Conservation (phyloP, 2,888 invertebrate genomes). For the Scelioninae gen. 1 region DNA sequence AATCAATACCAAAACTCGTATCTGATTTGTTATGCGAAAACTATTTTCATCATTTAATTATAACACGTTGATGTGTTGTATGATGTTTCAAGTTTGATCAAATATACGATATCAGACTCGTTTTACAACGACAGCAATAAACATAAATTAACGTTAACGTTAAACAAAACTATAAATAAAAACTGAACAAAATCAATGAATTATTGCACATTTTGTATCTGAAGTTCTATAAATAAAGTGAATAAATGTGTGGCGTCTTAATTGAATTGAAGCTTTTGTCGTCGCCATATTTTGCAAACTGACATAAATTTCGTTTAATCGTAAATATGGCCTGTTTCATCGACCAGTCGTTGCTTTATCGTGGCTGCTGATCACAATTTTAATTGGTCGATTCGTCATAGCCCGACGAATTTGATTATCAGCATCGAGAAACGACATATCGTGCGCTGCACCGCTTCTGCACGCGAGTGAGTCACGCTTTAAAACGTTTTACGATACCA, state of each 20-base stretch:
- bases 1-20: conserved; percentile 44
- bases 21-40: conserved; percentile 18
- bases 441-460: conserved; percentile 75
- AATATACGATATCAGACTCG: too few species aligned
- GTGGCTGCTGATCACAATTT: conserved; percentile 81
- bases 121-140: too few species aligned
- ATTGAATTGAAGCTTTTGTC: conserved; percentile 56
- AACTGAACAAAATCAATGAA: too few species aligned
- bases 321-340: conserved; percentile 75
- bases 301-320: conserved; percentile 71
- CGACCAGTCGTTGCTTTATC: conserved; percentile 81
- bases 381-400: conserved; percentile 84
- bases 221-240: conserved; percentile 33
- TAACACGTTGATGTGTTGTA: conserved; percentile 2
- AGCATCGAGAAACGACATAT: conserved; percentile 81
- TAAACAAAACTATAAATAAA: too few species aligned
- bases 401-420: conserved; percentile 83
- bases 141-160: too few species aligned
- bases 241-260: conserved; percentile 45
- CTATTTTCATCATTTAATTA: conserved; percentile 43
- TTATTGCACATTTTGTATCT: too few species aligned
- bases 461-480: conserved; percentile 83
- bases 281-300: conserved; percentile 40
- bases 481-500: conserved; percentile 74
- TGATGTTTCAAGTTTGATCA: too few species aligned